A percentile compares a stretch with the other conserved stretches of the same genome.
These are phyloP conservation scores for Pseudomyrmex flavicornis DNA, from an alignment of 1,140 invertebrate genomes.

Conservation along the genomic window DNA sequence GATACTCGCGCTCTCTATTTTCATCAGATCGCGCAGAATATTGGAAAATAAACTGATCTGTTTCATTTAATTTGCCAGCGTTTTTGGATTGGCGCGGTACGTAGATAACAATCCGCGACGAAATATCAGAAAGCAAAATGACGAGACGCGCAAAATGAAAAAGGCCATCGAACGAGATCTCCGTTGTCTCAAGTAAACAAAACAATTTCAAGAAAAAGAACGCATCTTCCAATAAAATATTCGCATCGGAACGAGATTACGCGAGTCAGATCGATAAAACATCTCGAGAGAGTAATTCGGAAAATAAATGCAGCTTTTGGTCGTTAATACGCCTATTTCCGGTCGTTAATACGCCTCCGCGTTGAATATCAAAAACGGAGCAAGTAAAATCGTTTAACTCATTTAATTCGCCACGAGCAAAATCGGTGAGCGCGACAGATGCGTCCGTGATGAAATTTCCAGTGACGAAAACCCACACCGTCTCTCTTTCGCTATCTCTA, in stretches of 20 bases:
- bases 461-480: conserved; percentile 12
- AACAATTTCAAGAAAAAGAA: neutral
- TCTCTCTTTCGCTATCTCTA: no score
- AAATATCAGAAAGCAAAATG: conserved; percentile 10
- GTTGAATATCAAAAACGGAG: conserved; percentile 50
- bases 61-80: conserved; percentile 52
- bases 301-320: neutral
- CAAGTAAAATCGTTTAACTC: conserved; percentile 8
- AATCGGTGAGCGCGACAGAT: conserved; percentile 59
- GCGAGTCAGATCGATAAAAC: neutral
- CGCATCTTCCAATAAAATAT: no score
- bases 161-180: neutral
- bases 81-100: conserved; percentile 13
- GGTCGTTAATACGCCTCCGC: conserved; percentile 14
- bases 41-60: conserved; percentile 49
- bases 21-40: conserved; percentile 14
- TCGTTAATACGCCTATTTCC: neutral
- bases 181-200: no score
- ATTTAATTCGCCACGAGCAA: conserved; percentile 56
- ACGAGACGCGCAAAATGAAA: neutral
- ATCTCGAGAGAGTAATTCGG: neutral
- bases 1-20: conserved; percentile 7
- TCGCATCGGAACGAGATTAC: no score
- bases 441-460: conserved; percentile 68
- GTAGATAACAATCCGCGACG: conserved; percentile 3